phyloP scores from a whole-genome alignment of 2,797 vertebrate genomes.

The Hephaestus fuliginosus region DNA sequence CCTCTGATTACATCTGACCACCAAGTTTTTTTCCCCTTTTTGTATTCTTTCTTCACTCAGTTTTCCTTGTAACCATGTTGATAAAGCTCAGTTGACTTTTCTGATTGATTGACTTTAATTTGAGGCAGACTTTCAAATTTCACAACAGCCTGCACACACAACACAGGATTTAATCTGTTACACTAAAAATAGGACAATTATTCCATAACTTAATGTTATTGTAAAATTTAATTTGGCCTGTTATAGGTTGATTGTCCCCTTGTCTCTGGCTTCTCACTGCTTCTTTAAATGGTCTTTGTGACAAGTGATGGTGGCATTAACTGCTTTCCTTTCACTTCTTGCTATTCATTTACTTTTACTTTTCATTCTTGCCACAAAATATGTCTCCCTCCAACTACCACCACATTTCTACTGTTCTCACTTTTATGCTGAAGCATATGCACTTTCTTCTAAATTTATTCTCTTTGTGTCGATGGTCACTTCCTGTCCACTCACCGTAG shows the following conservation, averaged over 20 bases:
- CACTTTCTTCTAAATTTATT: neutral
- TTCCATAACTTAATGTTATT: neutral
- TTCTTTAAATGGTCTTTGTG: neutral
- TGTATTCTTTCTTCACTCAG: neutral
- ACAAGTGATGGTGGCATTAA: neutral
- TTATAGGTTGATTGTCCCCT: neutral
- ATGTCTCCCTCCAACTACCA: neutral
- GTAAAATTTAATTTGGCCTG: neutral
- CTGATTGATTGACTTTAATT: neutral
- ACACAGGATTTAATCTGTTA: neutral
- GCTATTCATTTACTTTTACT: no score
- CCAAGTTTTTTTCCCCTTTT: neutral
- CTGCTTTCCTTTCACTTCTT: neutral
- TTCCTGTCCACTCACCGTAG: neutral
- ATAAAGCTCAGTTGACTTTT: neutral
- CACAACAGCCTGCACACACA: neutral
- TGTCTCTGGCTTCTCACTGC: neutral
- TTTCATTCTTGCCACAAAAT: neutral
- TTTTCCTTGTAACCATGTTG: neutral
- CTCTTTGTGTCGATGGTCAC: neutral
- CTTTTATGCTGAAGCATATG: neutral
- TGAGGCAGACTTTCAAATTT: neutral
- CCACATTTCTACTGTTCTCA: neutral
- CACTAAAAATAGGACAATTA: neutral
- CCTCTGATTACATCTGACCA: conserved; percentile 10